Evolutionary conservation across 2,888 invertebrate species (phyloP), one percentile per base, ranked within the genome.

Genomic region (Synanthedon tipuliformis): DNA sequence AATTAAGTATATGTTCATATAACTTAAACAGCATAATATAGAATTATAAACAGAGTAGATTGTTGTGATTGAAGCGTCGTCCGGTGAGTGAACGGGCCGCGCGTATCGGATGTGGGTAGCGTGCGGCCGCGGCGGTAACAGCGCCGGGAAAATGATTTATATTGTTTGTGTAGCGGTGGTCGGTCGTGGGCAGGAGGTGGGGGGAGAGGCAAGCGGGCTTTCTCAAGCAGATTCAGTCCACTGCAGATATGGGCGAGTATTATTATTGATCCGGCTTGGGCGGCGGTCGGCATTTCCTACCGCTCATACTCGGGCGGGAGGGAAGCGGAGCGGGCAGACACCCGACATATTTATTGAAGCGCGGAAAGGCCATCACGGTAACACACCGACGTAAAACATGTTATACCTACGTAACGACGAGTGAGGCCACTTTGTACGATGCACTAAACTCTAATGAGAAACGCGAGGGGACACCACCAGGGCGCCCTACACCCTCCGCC

Each of bases 241-340:
- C 85, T 85, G 85, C 86, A 86, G 87, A 86, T 85, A 85, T 86
- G 84, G 81, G 73, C 84, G 82, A 83, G 85, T 86, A 83, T 88
- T 87, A 87, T 87, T 86, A 88, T 88, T 81, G 88, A 88, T 86
- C 88, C 85, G 76, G 74, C 71, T 73, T 69, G 75, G 77, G 78
- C 73, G 81, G 79, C 73, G 78, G 78, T 65, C 64, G 66, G 66
- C 65, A 68, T 68, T 84, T 83, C 81, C 84, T 80, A 82, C 80
- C 75, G 78, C 81, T 86, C 83, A 84, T 85, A 86, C 83, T 77
- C 69, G 69, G 72, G 69, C 65, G 71, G 71, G 71, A 66, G 68
- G 55, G 62, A 34, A 34, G 34, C 63, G 64, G 65, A 34, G 34
- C 63, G 64, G 65, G 62, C 68, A 69, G 67, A 59, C 73, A 60